Conservation (phyloP, 2,113 vertebrate genomes). For the Scopus umbretta region DNA sequence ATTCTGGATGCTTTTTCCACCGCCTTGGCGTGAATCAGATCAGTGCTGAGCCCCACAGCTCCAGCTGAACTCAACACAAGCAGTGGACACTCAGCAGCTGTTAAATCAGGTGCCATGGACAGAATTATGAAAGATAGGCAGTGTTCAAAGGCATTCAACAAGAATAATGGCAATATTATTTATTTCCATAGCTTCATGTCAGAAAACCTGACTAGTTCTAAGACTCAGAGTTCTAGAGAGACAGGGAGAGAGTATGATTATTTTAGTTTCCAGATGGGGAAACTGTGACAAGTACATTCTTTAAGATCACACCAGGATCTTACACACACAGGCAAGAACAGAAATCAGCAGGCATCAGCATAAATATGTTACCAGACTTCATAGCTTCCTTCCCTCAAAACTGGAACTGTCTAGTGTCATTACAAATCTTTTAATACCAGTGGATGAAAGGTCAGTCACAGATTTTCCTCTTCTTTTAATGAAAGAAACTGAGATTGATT, state of each 20-base stretch:
- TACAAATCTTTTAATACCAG: not conserved
- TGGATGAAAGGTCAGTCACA: not conserved
- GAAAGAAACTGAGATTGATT: not conserved
- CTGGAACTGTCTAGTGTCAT: not conserved
- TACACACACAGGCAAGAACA: not conserved
- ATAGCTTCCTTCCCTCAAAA: not conserved
- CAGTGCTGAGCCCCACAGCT: not conserved
- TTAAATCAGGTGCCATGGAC: not conserved
- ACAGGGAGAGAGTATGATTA: not conserved
- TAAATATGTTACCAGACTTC: not conserved
- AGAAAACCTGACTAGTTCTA: not conserved
- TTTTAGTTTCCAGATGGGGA: not conserved
- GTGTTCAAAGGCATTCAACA: not conserved
- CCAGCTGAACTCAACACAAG: slow-evolving; percentile 3
- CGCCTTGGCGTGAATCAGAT: not conserved
- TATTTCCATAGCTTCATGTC: slow-evolving; percentile 3
- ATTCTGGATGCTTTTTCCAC: not conserved
- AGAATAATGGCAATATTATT: not conserved
- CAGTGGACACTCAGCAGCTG: not conserved
- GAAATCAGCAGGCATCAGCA: not conserved
- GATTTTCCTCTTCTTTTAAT: not conserved
- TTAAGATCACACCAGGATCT: not conserved
- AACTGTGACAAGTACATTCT: not conserved
- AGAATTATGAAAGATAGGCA: slow-evolving; percentile 15
- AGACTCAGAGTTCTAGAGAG: not conserved